Percentiles rank a stretch among this genome's conserved stretches.
phyloP scores from a whole-genome alignment of 2,888 invertebrate species.

The Dendrolimus pini region DNA sequence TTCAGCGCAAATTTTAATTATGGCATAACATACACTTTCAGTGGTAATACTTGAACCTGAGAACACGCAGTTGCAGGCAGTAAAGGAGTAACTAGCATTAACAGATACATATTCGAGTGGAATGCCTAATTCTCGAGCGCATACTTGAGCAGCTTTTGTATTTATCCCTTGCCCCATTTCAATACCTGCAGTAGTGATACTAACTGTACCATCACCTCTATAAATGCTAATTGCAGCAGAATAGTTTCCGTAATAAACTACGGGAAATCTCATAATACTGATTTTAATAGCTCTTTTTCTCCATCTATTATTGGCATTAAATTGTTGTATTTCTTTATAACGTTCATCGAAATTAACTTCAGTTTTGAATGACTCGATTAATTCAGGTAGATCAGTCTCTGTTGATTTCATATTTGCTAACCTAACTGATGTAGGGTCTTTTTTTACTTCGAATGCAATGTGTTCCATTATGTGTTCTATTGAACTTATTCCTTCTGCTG shows the following conservation, averaged over 20 bases:
- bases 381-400: conserved; percentile 58
- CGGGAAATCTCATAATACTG: conserved; percentile 80
- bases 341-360: conserved; percentile 75
- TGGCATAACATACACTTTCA: conserved; percentile 76
- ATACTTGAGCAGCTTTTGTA: conserved; percentile 87
- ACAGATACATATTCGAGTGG: conserved; percentile 78
- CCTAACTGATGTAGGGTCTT: conserved; percentile 77
- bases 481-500: conserved; percentile 76
- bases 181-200: conserved; percentile 81
- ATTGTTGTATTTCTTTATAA: conserved; percentile 63
- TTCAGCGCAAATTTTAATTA: conserved; percentile 77
- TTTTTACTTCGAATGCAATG: conserved; percentile 72
- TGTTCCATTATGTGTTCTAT: conserved; percentile 83
- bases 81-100: conserved; percentile 75
- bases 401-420: conserved; percentile 69
- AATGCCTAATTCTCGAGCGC: conserved; percentile 83
- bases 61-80: conserved; percentile 76
- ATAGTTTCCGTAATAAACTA: conserved; percentile 72
- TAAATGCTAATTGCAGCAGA: conserved; percentile 80
- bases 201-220: conserved; percentile 82
- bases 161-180: conserved; percentile 89
- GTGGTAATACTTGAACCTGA: conserved; percentile 82
- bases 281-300: conserved; percentile 82
- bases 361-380: conserved; percentile 73
- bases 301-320: conserved; percentile 83